phyloP scores from a whole-genome alignment of 2,113 vertebrate species.

The Sisor rabdophorus region DNA sequence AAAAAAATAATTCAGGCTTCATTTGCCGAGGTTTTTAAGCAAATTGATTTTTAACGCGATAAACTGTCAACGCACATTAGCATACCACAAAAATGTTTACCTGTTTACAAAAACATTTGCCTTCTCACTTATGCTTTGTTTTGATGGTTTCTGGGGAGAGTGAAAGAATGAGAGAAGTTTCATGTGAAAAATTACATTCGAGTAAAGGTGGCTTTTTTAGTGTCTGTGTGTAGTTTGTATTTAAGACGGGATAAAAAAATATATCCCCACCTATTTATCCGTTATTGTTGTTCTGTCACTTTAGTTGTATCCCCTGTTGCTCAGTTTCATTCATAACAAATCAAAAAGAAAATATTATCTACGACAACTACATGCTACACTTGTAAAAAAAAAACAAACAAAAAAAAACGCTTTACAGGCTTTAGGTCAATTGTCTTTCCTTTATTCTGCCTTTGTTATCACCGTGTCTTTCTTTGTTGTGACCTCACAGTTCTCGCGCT shows the following conservation, averaged over 20 bases:
- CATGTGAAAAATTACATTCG: neutral
- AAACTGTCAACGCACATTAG: constrained; percentile 49
- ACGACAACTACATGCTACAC: neutral
- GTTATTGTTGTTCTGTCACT: neutral
- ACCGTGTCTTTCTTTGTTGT: constrained; percentile 22
- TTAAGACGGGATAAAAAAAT: neutral
- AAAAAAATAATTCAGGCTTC: constrained; percentile 45
- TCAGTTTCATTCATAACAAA: neutral
- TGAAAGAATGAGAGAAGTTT: neutral
- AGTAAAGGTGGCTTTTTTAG: neutral
- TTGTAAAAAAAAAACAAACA: neutral
- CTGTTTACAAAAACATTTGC: constrained; percentile 47
- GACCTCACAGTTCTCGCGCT: neutral
- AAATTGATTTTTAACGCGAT: constrained; percentile 54
- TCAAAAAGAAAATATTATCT: neutral
- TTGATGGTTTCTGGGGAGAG: constrained; percentile 39
- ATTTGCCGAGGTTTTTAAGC: constrained; percentile 49
- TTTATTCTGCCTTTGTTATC: constrained; percentile 18
- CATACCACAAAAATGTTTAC: constrained; percentile 48
- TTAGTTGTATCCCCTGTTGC: neutral
- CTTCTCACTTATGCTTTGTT: constrained; percentile 44
- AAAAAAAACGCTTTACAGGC: neutral
- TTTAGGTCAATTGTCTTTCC: neutral
- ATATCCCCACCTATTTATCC: neutral
- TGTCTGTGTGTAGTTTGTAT: neutral